Evolutionary conservation across 2,113 vertebrate genomes (phyloP).

Genomic region (Meles meles): DNA sequence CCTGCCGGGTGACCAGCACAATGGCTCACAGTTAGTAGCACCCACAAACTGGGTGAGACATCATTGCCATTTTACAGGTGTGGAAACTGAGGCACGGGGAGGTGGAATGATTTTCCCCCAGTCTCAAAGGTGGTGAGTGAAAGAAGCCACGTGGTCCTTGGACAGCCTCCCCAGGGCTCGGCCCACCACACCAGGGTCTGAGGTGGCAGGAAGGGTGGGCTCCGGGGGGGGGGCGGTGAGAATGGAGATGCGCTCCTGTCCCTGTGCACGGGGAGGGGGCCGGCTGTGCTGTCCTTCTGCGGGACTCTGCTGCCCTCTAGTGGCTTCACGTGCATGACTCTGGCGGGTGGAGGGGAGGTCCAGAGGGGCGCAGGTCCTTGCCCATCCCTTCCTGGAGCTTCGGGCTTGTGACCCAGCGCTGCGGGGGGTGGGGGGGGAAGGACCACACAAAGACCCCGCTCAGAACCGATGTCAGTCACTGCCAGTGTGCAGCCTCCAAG

Average conservation of each 20-base stretch:
- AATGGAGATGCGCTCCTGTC: neutral
- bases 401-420: rapidly evolving
- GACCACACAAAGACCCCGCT: rapidly evolving
- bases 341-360: rapidly evolving
- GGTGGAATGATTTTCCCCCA: neutral
- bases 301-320: conserved; percentile 79
- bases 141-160: neutral
- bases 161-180: neutral
- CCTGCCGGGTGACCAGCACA: neutral
- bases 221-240: rapidly evolving
- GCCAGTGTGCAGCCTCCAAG: neutral
- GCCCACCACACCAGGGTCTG: neutral
- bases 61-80: neutral
- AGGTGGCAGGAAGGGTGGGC: neutral
- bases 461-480: neutral
- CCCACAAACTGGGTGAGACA: rapidly evolving
- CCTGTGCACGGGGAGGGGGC: rapidly evolving
- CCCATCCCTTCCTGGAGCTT: rapidly evolving
- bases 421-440: rapidly evolving
- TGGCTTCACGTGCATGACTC: neutral
- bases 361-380: rapidly evolving
- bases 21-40: rapidly evolving
- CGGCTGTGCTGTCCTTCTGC: neutral
- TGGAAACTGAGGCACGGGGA: neutral
- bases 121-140: neutral